Evolutionary conservation across 64 coral and sea anemone species (phyloP), one percentile per base, ranked within the genome.

Genomic region (Stichodactyla helianthus): DNA sequence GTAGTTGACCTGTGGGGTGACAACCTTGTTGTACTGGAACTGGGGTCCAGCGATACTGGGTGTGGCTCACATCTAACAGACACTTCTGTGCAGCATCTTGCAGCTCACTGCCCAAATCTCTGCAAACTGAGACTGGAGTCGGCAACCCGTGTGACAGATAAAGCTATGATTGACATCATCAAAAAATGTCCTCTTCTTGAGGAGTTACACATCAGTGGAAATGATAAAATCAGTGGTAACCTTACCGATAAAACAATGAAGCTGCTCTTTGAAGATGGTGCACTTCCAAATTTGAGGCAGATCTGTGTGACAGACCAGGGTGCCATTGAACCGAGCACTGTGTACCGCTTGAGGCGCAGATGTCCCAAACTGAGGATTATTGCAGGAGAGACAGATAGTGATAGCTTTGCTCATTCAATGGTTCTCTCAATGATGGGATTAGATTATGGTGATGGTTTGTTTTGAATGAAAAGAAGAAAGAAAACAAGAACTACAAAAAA

Each of bases 301-400:
- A 54, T 99, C 6, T 90, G 88, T 51, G 88, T 99, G 15, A 95
- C 93, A 6, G 97, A 99, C 71, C 97, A 99, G 70, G 31, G 77
- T 83, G 88, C 86, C 19, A 92, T 99, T 79, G 79, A 68, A 44
- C 93, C 91, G 83, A 93, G 93, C 50, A 84, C 92, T 18, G 97
- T 99, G 14, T 90, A 95, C 51, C 87, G 97, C 59, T 82, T 99
- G 58, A 90, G 97, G 64, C 91, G 97, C 59, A 80, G 93, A 51
- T 88, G 97, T 20, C 93, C 90, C 5, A 99, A 93, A 5, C 64
- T 99, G 58, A 94, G 94, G 57, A 93, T 99, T 19, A 92, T 92
- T 20, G 93, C 97, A 22, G 97, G 97, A 6, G 93, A 99, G n/a
- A 99, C 93, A 6, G 97, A 99, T 52, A 99, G 93, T 68, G 97